Base-by-base conservation (phyloP, 1,140 invertebrate species). In the Drosophila equinoxialis region DNA sequence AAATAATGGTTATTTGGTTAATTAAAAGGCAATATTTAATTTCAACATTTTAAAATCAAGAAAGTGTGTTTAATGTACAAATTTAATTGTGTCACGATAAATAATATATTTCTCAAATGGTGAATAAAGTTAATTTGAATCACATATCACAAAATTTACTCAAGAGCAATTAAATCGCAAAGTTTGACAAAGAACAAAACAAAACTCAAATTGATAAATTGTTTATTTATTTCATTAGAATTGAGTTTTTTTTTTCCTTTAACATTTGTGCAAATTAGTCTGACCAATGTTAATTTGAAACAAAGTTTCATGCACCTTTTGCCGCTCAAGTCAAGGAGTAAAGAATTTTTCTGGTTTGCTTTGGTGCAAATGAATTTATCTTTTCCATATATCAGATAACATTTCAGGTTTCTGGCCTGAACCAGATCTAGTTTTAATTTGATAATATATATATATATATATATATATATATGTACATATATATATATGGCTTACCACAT, bases 401-500 rank as follows among this genome's bases (percentile, higher is more conserved):
- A 5, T 51, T 23, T 23, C 45, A 51, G 45, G 45, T 51, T 51
- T 51, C 8, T 51, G 45, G 45, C 20, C 45, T 23, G 45, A 51
- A 51, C 45, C 45, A 51, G 45, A 51, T 51, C 45, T 51, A 51
- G 7, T 51, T 51, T 45, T 61, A 30, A 55, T 70, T 57, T 37
- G 42, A 41, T 73, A 13, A 64, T 69, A 64, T 41, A 63, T 17
- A 17, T 17, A 17, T 17, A 17, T 17, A 17, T 17, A 17, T 17
- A 17, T 17, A 17, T n/a, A n/a, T n/a, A n/a, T n/a, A n/a, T n/a
- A n/a, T n/a, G n/a, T n/a, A n/a, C n/a, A 17, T 17, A 17, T 17
- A 17, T 17, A 17, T 17, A 17, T 17, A 17, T 17, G 1, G 23
- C 23, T 26, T 3, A 26, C 23, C 23, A 26, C 23, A 26, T 26